phyloP scores from a whole-genome alignment of 2,113 vertebrate species.

The Thymallus thymallus region DNA sequence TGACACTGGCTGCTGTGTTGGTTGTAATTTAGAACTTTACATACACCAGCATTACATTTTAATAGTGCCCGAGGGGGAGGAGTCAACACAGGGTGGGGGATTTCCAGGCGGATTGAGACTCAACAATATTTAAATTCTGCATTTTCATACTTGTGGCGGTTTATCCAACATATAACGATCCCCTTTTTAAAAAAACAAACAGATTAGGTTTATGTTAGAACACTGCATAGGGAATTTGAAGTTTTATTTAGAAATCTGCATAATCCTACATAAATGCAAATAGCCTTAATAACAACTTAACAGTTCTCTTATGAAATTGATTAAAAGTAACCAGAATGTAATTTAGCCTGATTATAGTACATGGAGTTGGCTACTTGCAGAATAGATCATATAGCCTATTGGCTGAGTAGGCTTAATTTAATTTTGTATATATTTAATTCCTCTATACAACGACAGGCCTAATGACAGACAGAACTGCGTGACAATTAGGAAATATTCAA shows the following conservation, averaged over 20 bases:
- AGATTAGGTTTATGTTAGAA: constrained; percentile 20
- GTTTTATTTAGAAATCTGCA: not conserved
- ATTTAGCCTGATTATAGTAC: not conserved
- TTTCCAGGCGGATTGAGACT: constrained; percentile 62
- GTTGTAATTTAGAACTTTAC: constrained; percentile 20
- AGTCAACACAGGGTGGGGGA: constrained; percentile 72
- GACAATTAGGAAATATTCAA: no score
- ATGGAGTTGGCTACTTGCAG: no score
- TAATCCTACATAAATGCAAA: not conserved
- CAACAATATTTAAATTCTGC: not conserved
- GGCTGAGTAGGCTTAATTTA: no score
- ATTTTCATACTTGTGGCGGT: not conserved
- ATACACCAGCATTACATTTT: not conserved
- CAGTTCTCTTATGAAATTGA: not conserved
- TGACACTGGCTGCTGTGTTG: not conserved
- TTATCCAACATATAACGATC: no score
- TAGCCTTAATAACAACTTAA: not conserved
- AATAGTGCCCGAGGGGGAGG: constrained; percentile 13
- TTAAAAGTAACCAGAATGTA: not conserved
- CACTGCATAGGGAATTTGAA: not conserved
- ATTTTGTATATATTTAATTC: no score
- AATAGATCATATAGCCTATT: no score
- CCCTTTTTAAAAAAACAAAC: constrained; percentile 1
- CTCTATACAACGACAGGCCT: no score
- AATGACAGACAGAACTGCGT: no score